phyloP scores from a whole-genome alignment of 2,888 invertebrate species.

The Coelinius sp. region DNA sequence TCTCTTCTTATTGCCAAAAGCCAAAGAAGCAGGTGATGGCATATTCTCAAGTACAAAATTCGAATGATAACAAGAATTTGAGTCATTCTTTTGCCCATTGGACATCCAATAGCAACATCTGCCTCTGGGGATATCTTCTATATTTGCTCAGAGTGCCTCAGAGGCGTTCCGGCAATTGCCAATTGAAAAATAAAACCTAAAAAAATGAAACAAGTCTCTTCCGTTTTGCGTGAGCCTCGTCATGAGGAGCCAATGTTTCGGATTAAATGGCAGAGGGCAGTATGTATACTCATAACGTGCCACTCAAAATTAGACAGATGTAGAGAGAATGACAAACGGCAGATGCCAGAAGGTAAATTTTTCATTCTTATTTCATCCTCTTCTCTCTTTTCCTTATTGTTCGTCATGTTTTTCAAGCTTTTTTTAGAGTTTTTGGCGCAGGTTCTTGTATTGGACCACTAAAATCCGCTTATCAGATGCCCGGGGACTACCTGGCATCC shows the following conservation, averaged over 20 bases:
- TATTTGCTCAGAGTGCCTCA: neutral
- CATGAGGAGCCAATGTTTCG: neutral
- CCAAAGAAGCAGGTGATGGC: constrained; percentile 35
- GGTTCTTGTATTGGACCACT: neutral
- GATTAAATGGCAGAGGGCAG: neutral
- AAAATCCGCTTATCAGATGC: constrained; percentile 21
- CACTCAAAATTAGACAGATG: constrained; percentile 52
- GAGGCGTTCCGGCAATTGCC: constrained; percentile 11
- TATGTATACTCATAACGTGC: neutral
- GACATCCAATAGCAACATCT: constrained; percentile 43
- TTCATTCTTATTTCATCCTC: neutral
- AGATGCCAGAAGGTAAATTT: constrained; percentile 44
- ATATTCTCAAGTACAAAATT: constrained; percentile 29
- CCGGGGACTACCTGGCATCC: neutral
- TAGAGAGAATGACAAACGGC: constrained; percentile 51
- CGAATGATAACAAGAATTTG: constrained; percentile 32
- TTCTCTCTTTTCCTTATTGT: neutral
- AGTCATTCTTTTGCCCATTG: constrained; percentile 18
- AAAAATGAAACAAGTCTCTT: neutral
- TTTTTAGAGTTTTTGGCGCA: neutral
- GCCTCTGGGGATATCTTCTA: constrained; percentile 27
- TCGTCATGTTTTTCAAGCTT: neutral
- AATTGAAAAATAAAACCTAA: constrained; percentile 3
- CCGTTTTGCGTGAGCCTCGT: constrained; percentile 6
- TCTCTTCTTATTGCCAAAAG: constrained; percentile 22